Base-by-base conservation (phyloP, 2,888 invertebrate species). In the Gandaritis pyraliata region DNA sequence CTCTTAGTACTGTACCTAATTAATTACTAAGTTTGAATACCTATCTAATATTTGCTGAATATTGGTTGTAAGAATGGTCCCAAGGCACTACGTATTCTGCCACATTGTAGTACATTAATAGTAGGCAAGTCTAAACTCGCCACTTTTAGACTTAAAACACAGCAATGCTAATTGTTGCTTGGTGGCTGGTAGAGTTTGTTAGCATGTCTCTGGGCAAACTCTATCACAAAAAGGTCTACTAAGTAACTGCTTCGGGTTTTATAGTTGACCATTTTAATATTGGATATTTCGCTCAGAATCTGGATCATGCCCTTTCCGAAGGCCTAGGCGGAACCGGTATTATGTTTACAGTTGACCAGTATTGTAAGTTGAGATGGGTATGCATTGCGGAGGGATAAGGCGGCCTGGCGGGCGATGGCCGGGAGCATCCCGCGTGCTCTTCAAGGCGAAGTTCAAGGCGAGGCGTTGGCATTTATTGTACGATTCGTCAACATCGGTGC, bases 381-480 rank as follows among this genome's bases (percentile, higher is more conserved):
- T 75, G 72, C 70, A 70, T 74, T 67, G 72, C 66, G 71, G 72
- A 74, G 77, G 73, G 74, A 68, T 76, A 74, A 66, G 75, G 71
- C 63, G 29, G 47, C 23, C 13, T 65, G 58, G 73, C 73, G 71
- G 75, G 74, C 72, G 75, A 69, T 73, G 75, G 75, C 74, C 75
- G 73, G 80, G 76, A 83, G 80, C 80, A 83, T 81, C 85, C 80
- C 78, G 83, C 83, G 77, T 78, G 81, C 63, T 76, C 61, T 75
- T 83, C 77, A 80, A 81, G 78, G 78, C 76, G 84, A 90, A 87
- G 92, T 89, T 93, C 92, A 93, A 91, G 92, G 92, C 76, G 82
- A 85, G 82, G 74, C 92, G 78, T 90, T 92, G 92, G 83, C 91
- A 93, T 93, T 93, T 90, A 83, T 79, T 80, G 77, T 77, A 71